Conservation (phyloP, 2,888 invertebrate species). For the Idaea aversata region DNA sequence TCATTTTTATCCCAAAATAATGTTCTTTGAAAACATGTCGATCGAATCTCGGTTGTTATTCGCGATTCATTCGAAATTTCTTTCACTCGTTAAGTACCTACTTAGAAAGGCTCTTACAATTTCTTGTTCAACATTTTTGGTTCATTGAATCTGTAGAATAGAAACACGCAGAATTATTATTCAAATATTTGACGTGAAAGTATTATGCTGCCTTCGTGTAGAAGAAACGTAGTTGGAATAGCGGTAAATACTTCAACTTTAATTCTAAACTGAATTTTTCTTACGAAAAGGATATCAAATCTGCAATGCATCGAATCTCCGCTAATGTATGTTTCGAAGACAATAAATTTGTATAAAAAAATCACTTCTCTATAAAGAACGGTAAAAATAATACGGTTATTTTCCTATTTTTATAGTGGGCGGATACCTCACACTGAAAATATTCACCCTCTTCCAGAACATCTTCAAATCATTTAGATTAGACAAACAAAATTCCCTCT, state of each 20-base stretch:
- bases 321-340: too few relatives aligned
- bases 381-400: too few relatives aligned
- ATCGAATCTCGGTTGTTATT: not conserved
- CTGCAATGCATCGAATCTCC: too few relatives aligned
- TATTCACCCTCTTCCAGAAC: not conserved
- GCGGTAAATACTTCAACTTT: too few relatives aligned
- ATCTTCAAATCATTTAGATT: not conserved
- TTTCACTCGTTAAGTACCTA: not conserved
- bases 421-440: not conserved
- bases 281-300: too few relatives aligned
- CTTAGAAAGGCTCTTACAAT: not conserved
- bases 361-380: too few relatives aligned
- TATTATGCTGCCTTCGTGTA: not conserved
- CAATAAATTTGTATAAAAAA: too few relatives aligned
- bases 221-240: too few relatives aligned
- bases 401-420: too few relatives aligned
- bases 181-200: not conserved
- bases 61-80: not conserved
- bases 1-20: not conserved
- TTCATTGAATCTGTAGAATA: not conserved
- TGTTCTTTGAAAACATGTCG: not conserved
- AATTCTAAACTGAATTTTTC: too few relatives aligned
- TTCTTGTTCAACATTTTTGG: not conserved
- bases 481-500: not conserved
- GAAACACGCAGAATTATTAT: not conserved